Evolutionary conservation across 2,888 invertebrate species (phyloP).

Genomic region (Heliconius erato): DNA sequence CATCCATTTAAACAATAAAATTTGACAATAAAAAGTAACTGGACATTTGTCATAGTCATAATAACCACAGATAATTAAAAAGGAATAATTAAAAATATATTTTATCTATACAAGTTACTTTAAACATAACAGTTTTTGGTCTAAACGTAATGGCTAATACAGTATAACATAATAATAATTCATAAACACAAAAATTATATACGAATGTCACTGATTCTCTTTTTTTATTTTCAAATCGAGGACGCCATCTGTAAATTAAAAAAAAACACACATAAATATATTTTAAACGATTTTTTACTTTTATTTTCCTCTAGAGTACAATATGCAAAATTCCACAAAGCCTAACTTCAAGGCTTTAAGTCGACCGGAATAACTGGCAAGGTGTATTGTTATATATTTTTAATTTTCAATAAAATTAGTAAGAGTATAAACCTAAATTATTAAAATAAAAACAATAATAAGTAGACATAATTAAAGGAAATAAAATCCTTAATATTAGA

Average conservation of each 20-base stretch:
- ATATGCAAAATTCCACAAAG: too few species aligned
- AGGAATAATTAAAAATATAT: constrained; percentile 12
- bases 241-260: constrained; percentile 70
- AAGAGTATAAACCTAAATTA: too few species aligned
- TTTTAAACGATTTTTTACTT: too few species aligned
- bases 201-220: constrained; percentile 67
- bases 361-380: too few species aligned
- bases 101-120: constrained; percentile 38
- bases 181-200: constrained; percentile 53
- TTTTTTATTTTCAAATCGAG: constrained; percentile 79
- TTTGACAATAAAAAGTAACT: not conserved
- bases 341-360: too few species aligned
- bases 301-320: too few species aligned
- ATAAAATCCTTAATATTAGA: too few species aligned
- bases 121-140: constrained; percentile 47
- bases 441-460: too few species aligned
- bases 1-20: not conserved
- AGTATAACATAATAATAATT: constrained; percentile 60
- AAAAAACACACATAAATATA: not conserved
- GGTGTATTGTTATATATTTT: too few species aligned
- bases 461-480: too few species aligned
- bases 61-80: constrained; percentile 11
- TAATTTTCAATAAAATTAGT: too few species aligned
- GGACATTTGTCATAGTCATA: not conserved
- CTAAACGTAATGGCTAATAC: constrained; percentile 40